Conservation (phyloP, 2,113 vertebrate genomes). For the Cygnus atratus region DNA sequence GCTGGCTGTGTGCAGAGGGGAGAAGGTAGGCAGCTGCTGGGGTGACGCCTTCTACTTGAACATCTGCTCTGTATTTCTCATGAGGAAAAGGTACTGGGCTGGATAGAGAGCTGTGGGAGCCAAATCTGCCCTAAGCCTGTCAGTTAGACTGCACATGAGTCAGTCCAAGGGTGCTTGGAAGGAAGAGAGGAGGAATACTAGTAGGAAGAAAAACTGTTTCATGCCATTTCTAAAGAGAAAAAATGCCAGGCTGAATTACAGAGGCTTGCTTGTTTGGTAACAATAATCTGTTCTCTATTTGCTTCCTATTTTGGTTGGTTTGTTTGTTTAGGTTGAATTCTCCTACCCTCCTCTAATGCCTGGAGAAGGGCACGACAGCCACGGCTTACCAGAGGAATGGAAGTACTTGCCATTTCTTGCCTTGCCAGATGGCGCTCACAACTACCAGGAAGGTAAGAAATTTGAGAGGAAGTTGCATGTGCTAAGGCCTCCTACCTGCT, state of each 20-base stretch:
- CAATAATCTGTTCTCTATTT: background rate
- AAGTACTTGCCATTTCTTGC: slow-evolving; percentile 96
- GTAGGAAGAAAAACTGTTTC: background rate
- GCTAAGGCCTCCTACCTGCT: background rate
- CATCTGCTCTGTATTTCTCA: background rate
- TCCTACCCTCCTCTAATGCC: slow-evolving; percentile 92
- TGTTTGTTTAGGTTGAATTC: slow-evolving; percentile 88
- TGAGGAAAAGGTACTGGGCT: background rate
- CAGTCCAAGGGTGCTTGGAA: background rate
- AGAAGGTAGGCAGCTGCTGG: background rate
- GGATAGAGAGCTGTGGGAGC: background rate
- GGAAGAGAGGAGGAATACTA: background rate
- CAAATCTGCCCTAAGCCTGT: background rate
- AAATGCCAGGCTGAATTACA: background rate
- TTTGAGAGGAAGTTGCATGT: background rate
- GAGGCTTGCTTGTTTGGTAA: background rate
- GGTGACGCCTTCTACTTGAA: background rate
- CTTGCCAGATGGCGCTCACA: slow-evolving; percentile 94
- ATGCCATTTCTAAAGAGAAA: background rate
- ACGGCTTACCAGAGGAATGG: slow-evolving; percentile 91
- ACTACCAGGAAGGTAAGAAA: slow-evolving; percentile 92
- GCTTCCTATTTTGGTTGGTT: slow-evolving; percentile 74
- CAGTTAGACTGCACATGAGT: background rate
- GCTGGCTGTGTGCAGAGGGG: background rate
- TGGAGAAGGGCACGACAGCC: slow-evolving; percentile 89